phyloP scores from a whole-genome alignment of 2,113 vertebrate genomes.

The Morone chrysops region DNA sequence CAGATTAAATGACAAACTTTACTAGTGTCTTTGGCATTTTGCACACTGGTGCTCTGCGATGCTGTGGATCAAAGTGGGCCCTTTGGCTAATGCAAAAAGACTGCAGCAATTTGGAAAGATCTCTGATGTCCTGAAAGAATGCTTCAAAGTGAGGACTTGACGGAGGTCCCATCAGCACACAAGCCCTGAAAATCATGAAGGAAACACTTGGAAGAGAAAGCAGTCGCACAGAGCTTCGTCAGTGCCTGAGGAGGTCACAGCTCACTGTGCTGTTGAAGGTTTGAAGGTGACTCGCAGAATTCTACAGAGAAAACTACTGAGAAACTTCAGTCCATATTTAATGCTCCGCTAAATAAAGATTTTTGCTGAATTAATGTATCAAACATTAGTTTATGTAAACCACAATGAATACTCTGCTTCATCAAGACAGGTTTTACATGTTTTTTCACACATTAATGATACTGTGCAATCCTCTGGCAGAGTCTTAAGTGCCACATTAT shows the following conservation, averaged over 20 bases:
- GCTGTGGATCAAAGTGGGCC: background rate
- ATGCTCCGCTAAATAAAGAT: background rate
- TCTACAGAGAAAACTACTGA: background rate
- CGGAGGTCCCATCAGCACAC: conserved; percentile 25
- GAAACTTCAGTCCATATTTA: background rate
- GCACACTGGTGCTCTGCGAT: background rate
- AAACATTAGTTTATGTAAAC: background rate
- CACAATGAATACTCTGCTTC: too few relatives aligned
- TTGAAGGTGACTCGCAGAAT: conserved; percentile 1
- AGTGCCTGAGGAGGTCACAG: conserved; percentile 7
- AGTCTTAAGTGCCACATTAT: too few relatives aligned
- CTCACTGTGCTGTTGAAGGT: background rate
- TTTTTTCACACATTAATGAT: too few relatives aligned
- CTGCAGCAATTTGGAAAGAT: conserved; percentile 1
- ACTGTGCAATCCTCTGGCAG: too few relatives aligned
- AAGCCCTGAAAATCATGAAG: conserved; percentile 13
- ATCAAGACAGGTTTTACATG: too few relatives aligned
- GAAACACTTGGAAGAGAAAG: conserved; percentile 21
- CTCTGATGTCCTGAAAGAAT: background rate
- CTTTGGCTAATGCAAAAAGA: background rate
- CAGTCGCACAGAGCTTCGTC: background rate
- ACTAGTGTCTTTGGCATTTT: background rate
- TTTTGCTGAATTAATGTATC: background rate
- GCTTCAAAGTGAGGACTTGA: conserved; percentile 32
- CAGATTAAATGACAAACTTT: conserved; percentile 5